Percentiles rank a stretch among this genome's conserved stretches.
Conservation (phyloP, 2,113 vertebrate species). For the Actinemys pallida region DNA sequence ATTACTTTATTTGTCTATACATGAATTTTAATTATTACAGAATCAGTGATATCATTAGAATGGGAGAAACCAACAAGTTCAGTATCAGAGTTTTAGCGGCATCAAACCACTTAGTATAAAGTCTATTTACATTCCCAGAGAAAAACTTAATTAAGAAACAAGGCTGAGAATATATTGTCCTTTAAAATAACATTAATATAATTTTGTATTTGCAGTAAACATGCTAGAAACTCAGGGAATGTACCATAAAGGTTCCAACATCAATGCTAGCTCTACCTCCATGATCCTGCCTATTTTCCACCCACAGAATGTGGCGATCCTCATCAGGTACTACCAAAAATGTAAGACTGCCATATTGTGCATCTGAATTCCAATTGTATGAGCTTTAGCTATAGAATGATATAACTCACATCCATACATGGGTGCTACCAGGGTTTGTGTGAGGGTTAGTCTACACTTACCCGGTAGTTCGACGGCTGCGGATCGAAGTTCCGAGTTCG, state of each 20-base stretch:
- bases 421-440: background rate
- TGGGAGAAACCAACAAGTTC: background rate
- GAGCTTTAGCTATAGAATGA: background rate
- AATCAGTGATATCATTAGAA: background rate
- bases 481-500: no score
- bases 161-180: background rate
- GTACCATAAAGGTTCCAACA: background rate
- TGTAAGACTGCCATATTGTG: background rate
- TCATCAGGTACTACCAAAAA: background rate
- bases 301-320: background rate
- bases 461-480: no score
- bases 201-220: background rate
- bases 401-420: background rate
- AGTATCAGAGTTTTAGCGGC: background rate
- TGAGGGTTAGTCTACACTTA: background rate
- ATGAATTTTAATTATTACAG: background rate
- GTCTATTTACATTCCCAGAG: background rate
- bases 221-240: background rate
- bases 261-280: background rate
- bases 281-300: background rate
- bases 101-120: background rate
- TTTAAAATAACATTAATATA: background rate
- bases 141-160: background rate
- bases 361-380: background rate
- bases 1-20: slow-evolving; percentile 46